phyloP scores from a whole-genome alignment of 2,888 invertebrate species.

The Caprella mutica region DNA sequence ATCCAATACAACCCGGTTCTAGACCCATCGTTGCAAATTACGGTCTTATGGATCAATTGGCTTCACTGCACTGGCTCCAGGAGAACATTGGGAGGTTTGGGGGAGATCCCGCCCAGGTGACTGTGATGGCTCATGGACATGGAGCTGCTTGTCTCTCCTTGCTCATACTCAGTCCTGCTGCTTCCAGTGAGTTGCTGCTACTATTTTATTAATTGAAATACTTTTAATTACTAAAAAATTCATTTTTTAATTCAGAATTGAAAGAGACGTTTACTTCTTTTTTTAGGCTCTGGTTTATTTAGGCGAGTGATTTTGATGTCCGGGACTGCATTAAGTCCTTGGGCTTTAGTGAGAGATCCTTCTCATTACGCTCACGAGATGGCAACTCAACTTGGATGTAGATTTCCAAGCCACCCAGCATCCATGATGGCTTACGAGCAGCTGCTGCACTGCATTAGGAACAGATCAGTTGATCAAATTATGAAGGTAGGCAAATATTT shows the following conservation, averaged over 20 bases:
- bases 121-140: slow-evolving; percentile 35
- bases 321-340: slow-evolving; percentile 39
- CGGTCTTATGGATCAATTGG: slow-evolving; percentile 45
- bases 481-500: slow-evolving; percentile 28
- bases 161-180: slow-evolving; percentile 44
- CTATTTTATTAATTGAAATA: no score
- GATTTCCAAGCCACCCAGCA: slow-evolving; percentile 14
- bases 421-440: slow-evolving; percentile 15
- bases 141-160: slow-evolving; percentile 42
- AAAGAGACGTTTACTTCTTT: neutral
- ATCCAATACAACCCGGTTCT: slow-evolving; percentile 45
- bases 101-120: slow-evolving; percentile 34
- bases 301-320: slow-evolving; percentile 38
- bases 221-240: no score
- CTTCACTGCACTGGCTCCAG: slow-evolving; percentile 47
- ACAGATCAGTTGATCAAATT: slow-evolving; percentile 27
- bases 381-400: slow-evolving; percentile 64
- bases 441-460: slow-evolving; percentile 27
- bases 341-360: slow-evolving; percentile 58
- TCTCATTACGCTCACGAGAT: slow-evolving; percentile 42
- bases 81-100: slow-evolving; percentile 41
- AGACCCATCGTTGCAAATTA: slow-evolving; percentile 44
- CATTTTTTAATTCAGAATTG: no score
- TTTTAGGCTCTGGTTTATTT: slow-evolving; percentile 36
- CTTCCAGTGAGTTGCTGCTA: slow-evolving; percentile 42